A percentile compares a stretch with the other conserved stretches of the same genome.
Evolutionary conservation across 2,797 vertebrate species (phyloP).

Genomic region (Micrastur ruficollis): DNA sequence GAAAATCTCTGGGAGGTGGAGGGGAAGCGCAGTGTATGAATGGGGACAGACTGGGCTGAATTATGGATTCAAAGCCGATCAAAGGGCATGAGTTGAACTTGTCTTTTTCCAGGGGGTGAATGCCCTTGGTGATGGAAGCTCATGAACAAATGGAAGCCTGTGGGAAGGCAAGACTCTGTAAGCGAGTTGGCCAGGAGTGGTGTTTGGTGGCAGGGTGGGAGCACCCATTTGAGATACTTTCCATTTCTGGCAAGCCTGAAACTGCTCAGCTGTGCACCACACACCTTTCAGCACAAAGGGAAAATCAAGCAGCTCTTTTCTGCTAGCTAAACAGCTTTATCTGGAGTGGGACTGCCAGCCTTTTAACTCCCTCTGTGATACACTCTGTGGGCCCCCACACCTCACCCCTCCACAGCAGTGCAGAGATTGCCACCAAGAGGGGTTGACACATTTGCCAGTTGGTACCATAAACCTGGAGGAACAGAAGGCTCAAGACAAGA

Average conservation of each 20-base stretch:
- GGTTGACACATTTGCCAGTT: neutral
- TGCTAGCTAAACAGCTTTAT: neutral
- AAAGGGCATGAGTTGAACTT: neutral
- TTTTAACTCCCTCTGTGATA: neutral
- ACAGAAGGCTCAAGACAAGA: neutral
- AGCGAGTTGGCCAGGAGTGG: neutral
- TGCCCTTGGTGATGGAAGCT: neutral
- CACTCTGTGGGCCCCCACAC: fast-evolving
- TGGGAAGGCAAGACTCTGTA: neutral
- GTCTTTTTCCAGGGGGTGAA: neutral
- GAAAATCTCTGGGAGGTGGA: neutral
- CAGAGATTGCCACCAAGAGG: neutral
- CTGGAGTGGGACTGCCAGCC: neutral
- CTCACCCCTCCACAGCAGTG: neutral
- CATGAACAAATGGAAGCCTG: neutral
- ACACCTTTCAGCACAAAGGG: neutral
- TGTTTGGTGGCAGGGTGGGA: neutral
- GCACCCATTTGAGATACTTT: neutral
- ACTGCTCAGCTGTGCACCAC: neutral
- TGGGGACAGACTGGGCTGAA: neutral
- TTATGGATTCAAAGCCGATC: neutral
- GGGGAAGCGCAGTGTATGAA: neutral
- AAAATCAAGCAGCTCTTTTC: neutral
- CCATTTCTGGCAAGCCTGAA: neutral
- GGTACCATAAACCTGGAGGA: neutral